Evolutionary conservation across 2,797 vertebrate genomes (phyloP).

Genomic region (Notoglanidium macrostoma): DNA sequence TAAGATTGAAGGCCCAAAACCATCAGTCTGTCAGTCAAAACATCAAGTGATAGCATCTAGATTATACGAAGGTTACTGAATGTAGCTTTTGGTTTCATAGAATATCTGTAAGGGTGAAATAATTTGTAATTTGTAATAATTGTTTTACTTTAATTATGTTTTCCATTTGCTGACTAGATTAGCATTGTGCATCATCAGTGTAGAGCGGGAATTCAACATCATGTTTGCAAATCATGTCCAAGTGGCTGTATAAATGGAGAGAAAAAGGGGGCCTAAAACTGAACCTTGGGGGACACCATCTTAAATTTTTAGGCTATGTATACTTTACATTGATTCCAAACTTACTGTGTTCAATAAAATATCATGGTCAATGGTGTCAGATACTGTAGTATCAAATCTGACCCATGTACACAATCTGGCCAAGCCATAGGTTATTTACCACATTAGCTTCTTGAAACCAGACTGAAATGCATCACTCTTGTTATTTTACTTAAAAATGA

Average conservation of each 20-base stretch:
- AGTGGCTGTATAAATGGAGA: neutral
- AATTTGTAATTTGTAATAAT: too few relatives aligned
- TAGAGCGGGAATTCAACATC: neutral
- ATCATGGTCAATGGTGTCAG: neutral
- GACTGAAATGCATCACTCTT: neutral
- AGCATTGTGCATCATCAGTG: neutral
- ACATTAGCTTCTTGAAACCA: neutral
- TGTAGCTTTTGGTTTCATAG: neutral
- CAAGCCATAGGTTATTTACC: neutral
- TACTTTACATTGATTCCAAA: neutral
- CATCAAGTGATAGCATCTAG: neutral
- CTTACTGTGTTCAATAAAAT: neutral
- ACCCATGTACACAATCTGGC: neutral
- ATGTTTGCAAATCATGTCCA: neutral
- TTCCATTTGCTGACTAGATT: neutral
- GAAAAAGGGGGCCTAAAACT: neutral
- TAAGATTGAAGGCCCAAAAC: neutral
- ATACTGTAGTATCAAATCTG: neutral
- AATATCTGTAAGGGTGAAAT: neutral
- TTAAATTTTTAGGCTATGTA: neutral
- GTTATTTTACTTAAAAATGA: neutral
- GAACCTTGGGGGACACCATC: neutral
- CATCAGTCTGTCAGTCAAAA: neutral
- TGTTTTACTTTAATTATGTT: neutral
- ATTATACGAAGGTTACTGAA: neutral